Evolutionary conservation across 2,113 vertebrate species (phyloP), one percentile per base, ranked within the genome.

Genomic region (Phycodurus eques): DNA sequence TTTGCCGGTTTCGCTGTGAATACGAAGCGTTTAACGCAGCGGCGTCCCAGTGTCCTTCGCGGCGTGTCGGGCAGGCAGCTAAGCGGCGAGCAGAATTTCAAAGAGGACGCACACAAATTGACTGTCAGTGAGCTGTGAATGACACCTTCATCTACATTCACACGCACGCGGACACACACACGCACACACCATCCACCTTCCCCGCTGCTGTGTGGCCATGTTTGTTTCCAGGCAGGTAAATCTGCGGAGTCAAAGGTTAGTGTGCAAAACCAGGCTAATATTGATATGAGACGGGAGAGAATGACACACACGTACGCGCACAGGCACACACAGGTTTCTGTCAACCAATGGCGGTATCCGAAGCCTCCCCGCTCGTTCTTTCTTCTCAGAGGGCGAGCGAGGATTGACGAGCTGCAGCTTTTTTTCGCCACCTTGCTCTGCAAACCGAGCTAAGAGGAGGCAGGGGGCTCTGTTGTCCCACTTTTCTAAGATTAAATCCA

Each of bases 121-220:
- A 47, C 33, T 77, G 83, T 82, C 76, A 82, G 78, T 76, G 88
- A 88, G 86, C 86, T 89, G 86, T 85, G 88, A 89, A 88, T 86
- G 86, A 86, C 86, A 88, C 88, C 83, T 88, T 90, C 86, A 87
- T 88, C 80, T 65, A 66, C 39, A 15, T 84, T 60, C 19, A 4
- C 15, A 1, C 60, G 15, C 19, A 1, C 42, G 5, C 12, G 9
- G 35, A n/a, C 35, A 8, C 59, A 44, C 14, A 5, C 43, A 53
- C 44, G 57, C 53, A 67, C 60, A 43, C 54, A 53, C 60, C 77
- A 54, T 31, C 49, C 35, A 19, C 42, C 35, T 19, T 31, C 14
- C 20, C 49, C 22, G 59, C 42, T 20, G 6, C 64, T 59, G 5
- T 67, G 53, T 5, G 46, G 73, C 56, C 63, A 60, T 54, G 71